Evolutionary conservation across 2,113 vertebrate species (phyloP).

Genomic region (Irena cyanogastra): DNA sequence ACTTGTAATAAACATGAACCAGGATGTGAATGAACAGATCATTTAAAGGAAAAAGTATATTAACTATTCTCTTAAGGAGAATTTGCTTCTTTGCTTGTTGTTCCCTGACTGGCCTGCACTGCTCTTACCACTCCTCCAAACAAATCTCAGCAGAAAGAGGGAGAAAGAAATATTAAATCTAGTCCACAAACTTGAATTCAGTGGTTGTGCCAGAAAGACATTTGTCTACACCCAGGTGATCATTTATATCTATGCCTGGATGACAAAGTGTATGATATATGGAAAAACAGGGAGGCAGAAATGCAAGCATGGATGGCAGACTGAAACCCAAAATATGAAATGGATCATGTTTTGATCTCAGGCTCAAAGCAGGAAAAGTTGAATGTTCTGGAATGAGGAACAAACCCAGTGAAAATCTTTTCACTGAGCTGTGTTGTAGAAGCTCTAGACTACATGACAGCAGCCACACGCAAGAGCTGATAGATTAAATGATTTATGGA

Average conservation of each 20-base stretch:
- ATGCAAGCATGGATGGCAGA: background rate
- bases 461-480: background rate
- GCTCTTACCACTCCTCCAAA: background rate
- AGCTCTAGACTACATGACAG: background rate
- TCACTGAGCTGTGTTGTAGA: background rate
- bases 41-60: background rate
- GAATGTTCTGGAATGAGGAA: background rate
- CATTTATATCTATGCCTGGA: background rate
- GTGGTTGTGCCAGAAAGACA: background rate
- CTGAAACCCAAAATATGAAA: background rate
- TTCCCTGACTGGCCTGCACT: background rate
- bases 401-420: background rate
- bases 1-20: background rate
- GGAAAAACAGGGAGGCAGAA: background rate
- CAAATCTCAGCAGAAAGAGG: background rate
- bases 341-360: background rate
- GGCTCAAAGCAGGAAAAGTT: background rate
- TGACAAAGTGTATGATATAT: background rate
- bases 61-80: background rate
- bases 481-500: background rate
- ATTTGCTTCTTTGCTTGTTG: background rate
- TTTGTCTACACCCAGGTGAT: background rate
- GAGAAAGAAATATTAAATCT: background rate
- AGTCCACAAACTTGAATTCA: background rate
- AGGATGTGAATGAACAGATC: background rate